Evolutionary conservation across 2,797 vertebrate genomes (phyloP), one percentile per base, ranked within the genome.

Genomic region (Moxostoma hubbsi): DNA sequence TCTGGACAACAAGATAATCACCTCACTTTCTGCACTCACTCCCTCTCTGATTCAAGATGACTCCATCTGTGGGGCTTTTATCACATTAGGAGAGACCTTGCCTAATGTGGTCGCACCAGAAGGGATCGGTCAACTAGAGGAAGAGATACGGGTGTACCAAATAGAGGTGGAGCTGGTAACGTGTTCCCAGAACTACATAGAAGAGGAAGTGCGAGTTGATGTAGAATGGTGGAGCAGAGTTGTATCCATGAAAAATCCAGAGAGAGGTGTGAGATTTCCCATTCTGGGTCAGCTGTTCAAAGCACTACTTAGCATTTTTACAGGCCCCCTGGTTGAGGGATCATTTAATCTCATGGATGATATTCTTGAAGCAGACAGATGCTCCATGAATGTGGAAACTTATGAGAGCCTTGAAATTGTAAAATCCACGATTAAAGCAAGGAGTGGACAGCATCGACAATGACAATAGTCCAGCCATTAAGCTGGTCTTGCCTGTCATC

Each of bases 181-280:
- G 9, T 43, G 55, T 59, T 36, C 45, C 13, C 54, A 73, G 70
- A 59, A 13, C 12, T 73, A 73, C 70, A 59, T 54, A 24, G 51
- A 73, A 73, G 70, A 58, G 53, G 55, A 73, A 36, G n/a, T 47
- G 16, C 16, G 11, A 64, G 73, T 53, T n/a, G 73, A 75, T 75
- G 73, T 75, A 64, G 73, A 63, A 8, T 75, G 59, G 47, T 53
- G 59, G 73, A 75, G 73, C 59, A 8, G 45, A 45, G 70, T 73
- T 73, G 70, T 45, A 58, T 73, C 71, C 46, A 15, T 73, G 9
- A 73, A 73, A 70, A 55, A 70, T 51, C n/a, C 67, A 70, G 49
- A 70, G 50, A 70, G 67, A 70, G 50, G 18, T 54, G 13, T 66
- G 64, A 67, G 65, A 18, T 67, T 15, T 67, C 47, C 15, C 46